Conservation (phyloP, 2,888 invertebrate species). For the Hartigia nigra region DNA sequence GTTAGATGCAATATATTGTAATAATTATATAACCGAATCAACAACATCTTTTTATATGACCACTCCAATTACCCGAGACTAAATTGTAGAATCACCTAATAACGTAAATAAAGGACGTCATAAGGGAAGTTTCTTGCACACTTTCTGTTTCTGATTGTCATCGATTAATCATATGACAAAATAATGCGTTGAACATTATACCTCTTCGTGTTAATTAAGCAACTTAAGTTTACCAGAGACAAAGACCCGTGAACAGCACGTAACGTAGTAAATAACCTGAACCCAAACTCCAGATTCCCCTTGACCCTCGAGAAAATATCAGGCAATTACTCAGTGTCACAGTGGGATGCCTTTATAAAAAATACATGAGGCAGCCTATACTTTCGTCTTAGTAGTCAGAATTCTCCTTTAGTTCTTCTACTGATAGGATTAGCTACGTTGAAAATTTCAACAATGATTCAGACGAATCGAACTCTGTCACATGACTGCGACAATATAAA, state of each 20-base stretch:
- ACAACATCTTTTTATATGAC: background rate
- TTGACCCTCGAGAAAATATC: conserved; percentile 16
- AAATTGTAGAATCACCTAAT: background rate
- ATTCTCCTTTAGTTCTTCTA: background rate
- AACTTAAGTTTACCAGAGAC: background rate
- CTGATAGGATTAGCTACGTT: too few species aligned
- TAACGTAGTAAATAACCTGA: background rate
- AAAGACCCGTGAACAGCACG: background rate
- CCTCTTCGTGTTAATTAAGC: background rate
- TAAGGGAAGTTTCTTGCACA: background rate
- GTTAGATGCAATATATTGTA: background rate
- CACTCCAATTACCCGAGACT: too few species aligned
- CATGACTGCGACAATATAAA: too few species aligned
- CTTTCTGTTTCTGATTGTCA: background rate
- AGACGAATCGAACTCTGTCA: too few species aligned
- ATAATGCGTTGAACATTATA: background rate
- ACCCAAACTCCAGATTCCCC: background rate
- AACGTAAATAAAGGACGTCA: background rate
- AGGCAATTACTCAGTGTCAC: conserved; percentile 32
- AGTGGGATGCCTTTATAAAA: conserved; percentile 38
- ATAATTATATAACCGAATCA: background rate
- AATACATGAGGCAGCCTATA: conserved; percentile 35
- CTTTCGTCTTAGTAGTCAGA: background rate
- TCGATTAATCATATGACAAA: background rate
- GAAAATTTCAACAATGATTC: too few species aligned